Base-by-base conservation (phyloP, 2,888 invertebrate genomes). In the Xanthia icteritia region DNA sequence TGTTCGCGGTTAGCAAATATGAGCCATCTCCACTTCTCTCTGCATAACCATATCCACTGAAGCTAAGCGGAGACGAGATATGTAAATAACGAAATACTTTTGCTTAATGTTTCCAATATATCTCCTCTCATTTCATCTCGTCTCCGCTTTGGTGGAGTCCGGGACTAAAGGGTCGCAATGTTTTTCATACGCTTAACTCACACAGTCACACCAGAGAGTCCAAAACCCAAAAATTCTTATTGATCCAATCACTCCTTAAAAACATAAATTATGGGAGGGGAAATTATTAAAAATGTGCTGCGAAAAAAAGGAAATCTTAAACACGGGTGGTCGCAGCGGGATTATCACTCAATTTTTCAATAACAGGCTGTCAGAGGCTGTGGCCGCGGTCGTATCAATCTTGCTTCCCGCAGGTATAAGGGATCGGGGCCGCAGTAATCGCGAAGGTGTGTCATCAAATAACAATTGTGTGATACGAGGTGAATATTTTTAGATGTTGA, bases 271-370 rank as follows among this genome's bases (percentile, higher is more conserved):
- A 61, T 42, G 54, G 42, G n/a, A 66, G 17, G 15, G 65, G 45
- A 66, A 74, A 83, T 76, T 63, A 70, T 79, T 51, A 79, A 83
- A 78, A 76, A 76, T 67, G 27, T 72, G 54, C 60, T 75, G 65
- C 61, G 65, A 72, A 70, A 77, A 86, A 75, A 88, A 81, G 89
- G 90, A 92, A 94, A 92, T 92, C 93, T 94, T 93, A 92, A 94
- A 94, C 92, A 93, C 91, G 90, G 89, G 65, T 85, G 89, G 89
- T 79, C 92, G 91, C 91, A 83, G 87, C 83, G 93, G 94, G 94
- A 94, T 95, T 95, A 95, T 95, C 94, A 92, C 92, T 95, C 94
- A 95, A 95, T 95, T 95, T 96, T 96, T 95, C 95, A 95, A 95
- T 96, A 95, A 95, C 92, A 94, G 92, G 90, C 94, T 94, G 95